Base-by-base conservation (phyloP, 2,797 vertebrate species). In the Carapus acus region DNA sequence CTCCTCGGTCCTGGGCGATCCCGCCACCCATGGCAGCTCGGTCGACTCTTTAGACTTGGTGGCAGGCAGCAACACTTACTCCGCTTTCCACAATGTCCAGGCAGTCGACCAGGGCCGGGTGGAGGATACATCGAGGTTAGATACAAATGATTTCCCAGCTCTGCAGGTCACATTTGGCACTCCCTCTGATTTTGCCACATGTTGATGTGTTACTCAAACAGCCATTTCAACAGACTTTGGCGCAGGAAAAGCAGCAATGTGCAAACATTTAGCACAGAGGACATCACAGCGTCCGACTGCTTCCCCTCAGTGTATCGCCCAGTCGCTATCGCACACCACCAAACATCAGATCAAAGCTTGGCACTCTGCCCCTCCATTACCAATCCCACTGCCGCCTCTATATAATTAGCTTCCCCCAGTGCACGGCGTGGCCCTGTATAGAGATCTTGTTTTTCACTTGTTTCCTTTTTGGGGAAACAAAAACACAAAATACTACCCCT, bases 231-330 rank as follows among this genome's bases (percentile, higher is more conserved):
- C 29, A n/a, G 42, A 54, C 22, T 66, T n/a, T 53, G 54, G 63
- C 49, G 64, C 50, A 52, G 59, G 54, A 54, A 64, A 42, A 23
- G 49, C 64, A 44, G 44, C 68, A 81, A 79, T 81, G 78, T 86
- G 81, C 63, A 80, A 81, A 67, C 73, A 73, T 79, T 83, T 79
- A 82, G 63, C 54, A 64, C 48, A 67, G 64, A 75, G 69, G 70
- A 76, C 74, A 73, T 63, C 71, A n/a, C 67, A 69, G 45, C 65
- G 74, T 71, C 50, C 68, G 59, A 22, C 34, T 64, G 31, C 61
- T 33, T 44, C 62, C 61, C 67, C 60, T 62, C 59, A 65, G 67
- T 54, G 56, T 70, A 54, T 69, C 67, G 50, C 69, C 15, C 7
- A 65, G 57, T 66, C 71, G 65, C 65, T 73, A 70, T 70, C 66